phyloP scores from a whole-genome alignment of 1,140 invertebrate species.

The Acromyrmex charruanus region DNA sequence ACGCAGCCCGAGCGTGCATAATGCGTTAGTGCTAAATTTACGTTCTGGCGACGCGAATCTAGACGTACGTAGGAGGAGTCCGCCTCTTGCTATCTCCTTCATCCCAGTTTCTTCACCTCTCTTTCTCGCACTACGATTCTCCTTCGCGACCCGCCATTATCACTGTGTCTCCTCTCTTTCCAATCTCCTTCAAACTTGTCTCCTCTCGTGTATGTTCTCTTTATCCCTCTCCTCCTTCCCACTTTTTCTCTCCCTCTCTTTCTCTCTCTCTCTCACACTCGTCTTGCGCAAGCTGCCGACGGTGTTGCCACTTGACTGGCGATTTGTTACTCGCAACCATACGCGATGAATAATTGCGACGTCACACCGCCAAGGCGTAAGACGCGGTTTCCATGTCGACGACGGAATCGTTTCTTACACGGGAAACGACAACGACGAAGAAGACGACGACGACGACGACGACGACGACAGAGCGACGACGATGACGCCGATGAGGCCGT shows the following conservation, averaged over 20 bases:
- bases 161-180: constrained; percentile 6
- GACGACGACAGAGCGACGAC: not conserved
- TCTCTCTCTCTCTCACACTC: not conserved
- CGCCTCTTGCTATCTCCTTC: constrained; percentile 64
- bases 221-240: constrained; percentile 3
- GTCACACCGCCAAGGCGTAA: constrained; percentile 75
- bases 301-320: constrained; percentile 86
- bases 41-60: constrained; percentile 80
- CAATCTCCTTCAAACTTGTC: constrained; percentile 30
- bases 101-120: constrained; percentile 10
- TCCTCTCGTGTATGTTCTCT: constrained; percentile 49
- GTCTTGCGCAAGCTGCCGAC: constrained; percentile 80
- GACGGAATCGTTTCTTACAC: constrained; percentile 70
- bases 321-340: constrained; percentile 85
- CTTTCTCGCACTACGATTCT: constrained; percentile 9
- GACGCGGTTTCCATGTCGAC: constrained; percentile 72
- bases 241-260: constrained; percentile 4
- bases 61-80: constrained; percentile 82
- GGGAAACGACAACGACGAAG: not conserved
- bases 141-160: constrained; percentile 62
- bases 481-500: constrained; percentile 64
- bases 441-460: not conserved
- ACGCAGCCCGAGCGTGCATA: constrained; percentile 84
- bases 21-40: constrained; percentile 84
- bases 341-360: constrained; percentile 85